Percentiles rank a stretch among this genome's conserved stretches.
These are phyloP conservation scores for Mustelus asterias DNA, from an alignment of 2,113 vertebrate species.

Conservation along the genomic window DNA sequence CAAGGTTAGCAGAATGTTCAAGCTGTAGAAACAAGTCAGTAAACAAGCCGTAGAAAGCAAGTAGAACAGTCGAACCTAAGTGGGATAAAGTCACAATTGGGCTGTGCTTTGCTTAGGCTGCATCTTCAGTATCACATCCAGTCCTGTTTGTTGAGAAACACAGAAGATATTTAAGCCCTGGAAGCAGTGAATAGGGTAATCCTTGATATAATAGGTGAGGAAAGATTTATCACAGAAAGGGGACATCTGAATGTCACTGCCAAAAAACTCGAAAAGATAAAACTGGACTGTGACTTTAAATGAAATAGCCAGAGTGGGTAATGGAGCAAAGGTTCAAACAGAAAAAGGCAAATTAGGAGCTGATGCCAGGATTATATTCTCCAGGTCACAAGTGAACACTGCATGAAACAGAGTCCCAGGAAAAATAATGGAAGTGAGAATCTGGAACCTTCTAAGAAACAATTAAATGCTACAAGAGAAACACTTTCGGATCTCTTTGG, in stretches of 20 bases:
- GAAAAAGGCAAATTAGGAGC: not conserved
- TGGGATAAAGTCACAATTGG: not conserved
- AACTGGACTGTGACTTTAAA: not conserved
- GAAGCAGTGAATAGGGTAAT: not conserved
- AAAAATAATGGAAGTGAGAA: not conserved
- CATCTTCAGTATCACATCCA: not conserved
- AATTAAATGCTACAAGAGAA: not conserved
- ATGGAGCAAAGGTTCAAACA: not conserved
- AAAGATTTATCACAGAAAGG: not conserved
- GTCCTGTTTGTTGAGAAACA: not conserved
- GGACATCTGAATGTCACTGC: not conserved
- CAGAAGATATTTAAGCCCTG: not conserved
- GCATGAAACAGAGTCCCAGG: not conserved
- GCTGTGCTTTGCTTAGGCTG: not conserved
- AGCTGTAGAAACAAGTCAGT: too few relatives aligned
- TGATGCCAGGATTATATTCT: not conserved
- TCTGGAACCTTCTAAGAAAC: not conserved
- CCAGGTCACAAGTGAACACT: not conserved
- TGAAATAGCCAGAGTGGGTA: not conserved
- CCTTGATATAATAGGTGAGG: not conserved
- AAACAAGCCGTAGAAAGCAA: too few relatives aligned
- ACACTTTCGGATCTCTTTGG: not conserved
- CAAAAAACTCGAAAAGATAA: not conserved
- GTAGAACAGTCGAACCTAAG: not conserved
- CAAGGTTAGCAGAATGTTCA: not conserved